Percentiles rank a stretch among this genome's conserved stretches.
Evolutionary conservation across 2,888 invertebrate species (phyloP).

Genomic region (Acronicta aceris): DNA sequence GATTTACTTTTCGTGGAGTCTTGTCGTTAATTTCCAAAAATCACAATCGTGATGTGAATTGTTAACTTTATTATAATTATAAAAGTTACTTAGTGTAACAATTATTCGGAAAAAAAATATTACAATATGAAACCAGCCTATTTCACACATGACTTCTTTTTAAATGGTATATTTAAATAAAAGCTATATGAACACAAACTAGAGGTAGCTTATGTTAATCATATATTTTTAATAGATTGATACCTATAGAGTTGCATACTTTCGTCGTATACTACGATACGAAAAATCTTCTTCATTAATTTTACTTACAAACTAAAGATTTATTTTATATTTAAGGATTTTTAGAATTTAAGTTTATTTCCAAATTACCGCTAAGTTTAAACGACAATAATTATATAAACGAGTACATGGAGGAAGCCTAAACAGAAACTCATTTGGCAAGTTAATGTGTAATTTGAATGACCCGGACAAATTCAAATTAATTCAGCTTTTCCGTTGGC

Average conservation of each 20-base stretch:
- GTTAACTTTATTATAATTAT: constrained; percentile 13
- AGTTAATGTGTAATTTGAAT: constrained; percentile 58
- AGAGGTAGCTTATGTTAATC: no score
- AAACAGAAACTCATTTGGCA: constrained; percentile 58
- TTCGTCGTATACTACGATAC: no score
- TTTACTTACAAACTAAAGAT: neutral
- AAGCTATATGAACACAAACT: no score
- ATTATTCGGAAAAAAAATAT: no score
- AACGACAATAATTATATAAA: constrained; percentile 29
- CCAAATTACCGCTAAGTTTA: constrained; percentile 20
- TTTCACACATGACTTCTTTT: no score
- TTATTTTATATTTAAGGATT: neutral
- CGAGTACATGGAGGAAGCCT: constrained; percentile 30
- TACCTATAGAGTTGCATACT: no score
- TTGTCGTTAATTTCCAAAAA: constrained; percentile 20
- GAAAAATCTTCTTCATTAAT: no score
- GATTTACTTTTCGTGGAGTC: constrained; percentile 29
- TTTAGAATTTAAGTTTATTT: constrained; percentile 18
- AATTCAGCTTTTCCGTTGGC: constrained; percentile 63
- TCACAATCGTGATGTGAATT: constrained; percentile 36
- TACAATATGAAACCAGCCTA: no score
- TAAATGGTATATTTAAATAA: no score
- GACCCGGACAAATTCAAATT: constrained; percentile 68
- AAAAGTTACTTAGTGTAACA: neutral
- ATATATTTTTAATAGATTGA: no score